phyloP scores from a whole-genome alignment of 2,888 invertebrate species.

The Spisula solida region DNA sequence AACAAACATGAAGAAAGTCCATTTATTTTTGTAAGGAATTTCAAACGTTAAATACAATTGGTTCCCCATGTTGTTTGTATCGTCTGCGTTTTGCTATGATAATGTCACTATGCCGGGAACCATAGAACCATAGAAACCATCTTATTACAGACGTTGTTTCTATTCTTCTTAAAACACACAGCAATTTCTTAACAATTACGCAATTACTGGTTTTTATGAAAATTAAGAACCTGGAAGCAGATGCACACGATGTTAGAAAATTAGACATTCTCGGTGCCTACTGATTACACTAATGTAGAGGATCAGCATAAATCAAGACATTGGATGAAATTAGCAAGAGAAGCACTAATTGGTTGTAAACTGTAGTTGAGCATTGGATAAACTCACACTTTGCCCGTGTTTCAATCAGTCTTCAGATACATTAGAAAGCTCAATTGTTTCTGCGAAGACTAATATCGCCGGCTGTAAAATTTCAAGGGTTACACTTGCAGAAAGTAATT shows the following conservation, averaged over 20 bases:
- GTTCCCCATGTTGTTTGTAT: neutral
- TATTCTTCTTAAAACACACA: constrained; percentile 7
- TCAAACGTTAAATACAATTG: neutral
- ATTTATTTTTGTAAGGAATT: constrained; percentile 21
- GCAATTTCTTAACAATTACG: constrained; percentile 38
- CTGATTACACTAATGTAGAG: neutral
- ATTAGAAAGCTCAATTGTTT: constrained; percentile 1
- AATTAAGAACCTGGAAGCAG: constrained; percentile 37
- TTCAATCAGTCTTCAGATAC: neutral
- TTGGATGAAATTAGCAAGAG: neutral
- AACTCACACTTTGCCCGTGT: neutral
- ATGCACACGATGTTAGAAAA: neutral
- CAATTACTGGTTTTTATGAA: constrained; percentile 44
- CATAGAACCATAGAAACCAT: neutral
- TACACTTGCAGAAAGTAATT: constrained; percentile 1
- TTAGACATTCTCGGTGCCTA: constrained; percentile 21
- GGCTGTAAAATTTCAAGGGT: constrained; percentile 17
- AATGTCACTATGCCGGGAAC: neutral
- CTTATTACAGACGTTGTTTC: neutral
- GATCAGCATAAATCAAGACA: constrained; percentile 27
- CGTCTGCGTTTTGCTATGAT: neutral
- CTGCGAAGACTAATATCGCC: neutral
- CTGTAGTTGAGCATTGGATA: neutral
- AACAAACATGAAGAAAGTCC: neutral
- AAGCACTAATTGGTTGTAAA: constrained; percentile 14